These are phyloP conservation scores for Nipponacmea schrenckii DNA, from an alignment of 2,888 invertebrate genomes.

Conservation along the genomic window DNA sequence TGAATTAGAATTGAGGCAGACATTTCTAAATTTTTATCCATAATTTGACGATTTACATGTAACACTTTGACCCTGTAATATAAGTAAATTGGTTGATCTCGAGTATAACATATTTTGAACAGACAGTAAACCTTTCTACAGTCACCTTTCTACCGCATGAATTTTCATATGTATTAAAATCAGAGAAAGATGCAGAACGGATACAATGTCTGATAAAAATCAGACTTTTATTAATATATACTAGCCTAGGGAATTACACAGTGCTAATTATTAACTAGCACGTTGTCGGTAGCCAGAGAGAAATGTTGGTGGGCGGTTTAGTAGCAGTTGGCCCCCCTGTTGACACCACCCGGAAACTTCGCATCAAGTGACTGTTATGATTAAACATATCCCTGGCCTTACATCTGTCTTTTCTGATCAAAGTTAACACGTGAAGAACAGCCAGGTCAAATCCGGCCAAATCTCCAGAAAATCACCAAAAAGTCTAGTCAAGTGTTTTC, in stretches of 20 bases:
- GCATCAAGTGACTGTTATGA: conserved; percentile 3
- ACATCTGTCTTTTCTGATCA: neutral
- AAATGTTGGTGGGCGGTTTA: neutral
- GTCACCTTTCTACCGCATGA: neutral
- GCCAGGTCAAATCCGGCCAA: conserved; percentile 7
- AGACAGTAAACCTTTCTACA: neutral
- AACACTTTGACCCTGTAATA: too few species aligned
- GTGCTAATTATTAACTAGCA: conserved; percentile 1
- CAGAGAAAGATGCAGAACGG: neutral
- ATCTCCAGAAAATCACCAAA: neutral
- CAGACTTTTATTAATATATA: neutral
- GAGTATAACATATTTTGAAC: neutral
- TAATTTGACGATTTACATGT: too few species aligned
- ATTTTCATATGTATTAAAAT: neutral
- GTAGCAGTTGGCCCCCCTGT: conserved; percentile 6
- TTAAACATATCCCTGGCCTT: neutral
- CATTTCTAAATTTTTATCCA: too few species aligned
- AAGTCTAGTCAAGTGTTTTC: neutral
- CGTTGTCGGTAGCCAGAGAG: neutral
- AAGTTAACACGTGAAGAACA: neutral
- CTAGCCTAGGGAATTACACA: neutral
- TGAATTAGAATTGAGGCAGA: too few species aligned
- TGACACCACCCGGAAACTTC: neutral
- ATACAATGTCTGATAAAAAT: neutral
- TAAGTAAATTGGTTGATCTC: too few species aligned